phyloP scores from a whole-genome alignment of 2,888 invertebrate species.

The Caenorhabditis drosophilae region DNA sequence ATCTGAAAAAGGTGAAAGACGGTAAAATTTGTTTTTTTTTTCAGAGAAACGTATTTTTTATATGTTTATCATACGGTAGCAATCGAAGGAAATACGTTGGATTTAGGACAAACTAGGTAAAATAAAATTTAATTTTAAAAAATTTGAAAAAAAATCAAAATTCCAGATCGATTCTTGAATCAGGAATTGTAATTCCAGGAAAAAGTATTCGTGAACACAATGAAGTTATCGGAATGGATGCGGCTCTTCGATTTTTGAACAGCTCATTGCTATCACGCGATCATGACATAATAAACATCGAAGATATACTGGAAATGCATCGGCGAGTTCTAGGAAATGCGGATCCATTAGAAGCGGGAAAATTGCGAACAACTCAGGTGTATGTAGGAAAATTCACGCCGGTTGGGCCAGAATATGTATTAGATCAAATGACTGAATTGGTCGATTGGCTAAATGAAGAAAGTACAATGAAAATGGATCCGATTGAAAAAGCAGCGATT shows the following conservation, averaged over 20 bases:
- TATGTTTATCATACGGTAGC: conserved; percentile 96
- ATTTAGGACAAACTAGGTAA: conserved; percentile 87
- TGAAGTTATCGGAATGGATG: conserved; percentile 80
- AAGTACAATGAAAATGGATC: conserved; percentile 83
- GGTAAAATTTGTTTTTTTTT: no score
- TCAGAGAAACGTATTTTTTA: conserved; percentile 89
- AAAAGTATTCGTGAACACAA: conserved; percentile 92
- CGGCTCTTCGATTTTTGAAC: conserved; percentile 89
- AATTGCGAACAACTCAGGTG: conserved; percentile 81
- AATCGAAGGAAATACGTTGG: conserved; percentile 96
- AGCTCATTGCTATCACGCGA: conserved; percentile 74
- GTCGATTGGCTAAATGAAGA: conserved; percentile 89
- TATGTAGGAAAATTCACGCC: conserved; percentile 78
- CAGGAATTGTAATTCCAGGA: conserved; percentile 80
- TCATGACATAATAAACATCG: conserved; percentile 70
- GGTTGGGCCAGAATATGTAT: conserved; percentile 83
- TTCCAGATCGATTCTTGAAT: conserved; percentile 84
- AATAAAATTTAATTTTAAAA: no score
- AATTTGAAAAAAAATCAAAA: no score
- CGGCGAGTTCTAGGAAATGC: conserved; percentile 90
- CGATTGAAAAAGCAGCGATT: conserved; percentile 89
- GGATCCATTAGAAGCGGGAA: conserved; percentile 88
- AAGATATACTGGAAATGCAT: conserved; percentile 90
- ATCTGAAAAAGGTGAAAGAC: no score
- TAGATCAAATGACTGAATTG: conserved; percentile 83